Base-by-base conservation (phyloP, 2,888 invertebrate genomes). In the Campopleginae sp. region DNA sequence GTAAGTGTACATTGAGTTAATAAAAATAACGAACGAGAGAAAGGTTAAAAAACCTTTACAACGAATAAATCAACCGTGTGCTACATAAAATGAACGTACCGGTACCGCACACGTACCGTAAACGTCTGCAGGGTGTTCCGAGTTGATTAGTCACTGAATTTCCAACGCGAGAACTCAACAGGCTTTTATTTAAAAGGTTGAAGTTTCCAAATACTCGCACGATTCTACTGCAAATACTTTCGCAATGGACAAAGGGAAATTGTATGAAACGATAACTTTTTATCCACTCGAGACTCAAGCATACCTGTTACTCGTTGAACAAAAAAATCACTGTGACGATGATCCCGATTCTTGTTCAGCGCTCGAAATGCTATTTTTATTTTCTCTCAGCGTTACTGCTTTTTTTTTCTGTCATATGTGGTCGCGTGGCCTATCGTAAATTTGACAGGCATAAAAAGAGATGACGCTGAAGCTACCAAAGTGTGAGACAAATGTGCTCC, bases 371-470 rank as follows among this genome's bases (percentile, higher is more conserved):
- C 5, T 14, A 14, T 58, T 58, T 58, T 27, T 4, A 27, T 58
- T 27, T 77, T 76, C 19, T 33, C 23, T 17, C 31, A 42, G 10
- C 33, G 31, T 46, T 65, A 54, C 33, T 42, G 42, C 51, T 27
- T 19, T 76, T n/a, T 66, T 68, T 79, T 63, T 7, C 42, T 44
- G 46, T 6, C 17, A 33, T 23, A 81, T 33, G 54, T 14, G 78
- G 78, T 75, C 83, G 70, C 83, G 83, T 75, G 83, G 82, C 70
- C 46, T 54, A 58, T 46, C 71, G 80, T 75, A 76, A 84, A 80
- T 84, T 84, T 84, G 5, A 80, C 71, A 54, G 46, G 46, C 65
- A 76, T 19, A 76, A 58, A 70, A 70, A 54, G 71, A 75, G 31
- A 65, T 38, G 51, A 63, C 75, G 75, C 42, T 71, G 27, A 54